Evolutionary conservation across 1,140 invertebrate genomes (phyloP), one percentile per base, ranked within the genome.

Genomic region (Drosophila elegans): DNA sequence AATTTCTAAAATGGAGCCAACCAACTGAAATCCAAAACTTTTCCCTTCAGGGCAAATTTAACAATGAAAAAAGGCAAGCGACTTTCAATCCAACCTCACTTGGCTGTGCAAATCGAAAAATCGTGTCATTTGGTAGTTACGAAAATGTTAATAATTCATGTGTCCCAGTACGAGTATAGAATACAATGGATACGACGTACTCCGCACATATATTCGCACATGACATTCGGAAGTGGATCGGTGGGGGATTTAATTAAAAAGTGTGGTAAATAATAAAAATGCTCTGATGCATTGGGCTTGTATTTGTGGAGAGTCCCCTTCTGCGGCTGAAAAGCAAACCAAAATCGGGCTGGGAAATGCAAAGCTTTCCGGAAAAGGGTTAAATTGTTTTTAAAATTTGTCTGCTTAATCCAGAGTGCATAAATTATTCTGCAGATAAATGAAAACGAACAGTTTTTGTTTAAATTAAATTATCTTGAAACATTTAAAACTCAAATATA

Each of bases 101-200:
- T 72, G 79, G n/a, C 76, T 54, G 80, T 88, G 84, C 56, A 89
- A 88, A 88, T 88, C 84, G 84, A 89, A 80, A 52, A 89, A 66
- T 61, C 60, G 68, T 89, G 79, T 83, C 63, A 45, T 38, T 48
- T 21, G 16, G 54, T 16, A 13, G 39, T 42, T 55, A 36, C 38
- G 29, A 61, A 51, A 53, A 62, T 46, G 55, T 82, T 64, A 72
- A 82, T 76, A 73, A 83, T 80, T 83, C 62, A 89, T 53, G 16
- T 45, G 34, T 41, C 46, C 56, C 56, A 11, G 25, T 62, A 60
- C 34, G 34, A 53, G 61, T 21, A 68, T 38, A 53, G 61, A 27
- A 68, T 34, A 66, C 60, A 56, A 60, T 62, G 62, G 51, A 55
- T 25, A 42, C 56, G 11, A 44, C 38, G 48, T 16, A 34, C 12